These are phyloP conservation scores for Oreohelix idahoensis DNA, from an alignment of 1,140 invertebrate species.

Conservation along the genomic window DNA sequence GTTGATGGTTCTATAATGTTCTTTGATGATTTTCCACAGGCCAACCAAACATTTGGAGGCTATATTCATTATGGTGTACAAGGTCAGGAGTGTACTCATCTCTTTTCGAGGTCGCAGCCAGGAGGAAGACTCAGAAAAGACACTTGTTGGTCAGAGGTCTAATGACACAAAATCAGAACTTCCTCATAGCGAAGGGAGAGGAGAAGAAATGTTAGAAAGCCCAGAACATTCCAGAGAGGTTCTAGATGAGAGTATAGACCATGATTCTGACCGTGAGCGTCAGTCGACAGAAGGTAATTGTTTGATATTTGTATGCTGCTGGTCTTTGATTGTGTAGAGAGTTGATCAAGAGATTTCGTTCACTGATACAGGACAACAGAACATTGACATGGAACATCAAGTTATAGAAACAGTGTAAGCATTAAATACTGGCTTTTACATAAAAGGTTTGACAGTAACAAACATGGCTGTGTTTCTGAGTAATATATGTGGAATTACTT, in stretches of 20 bases:
- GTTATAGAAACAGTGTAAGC: too few relatives aligned
- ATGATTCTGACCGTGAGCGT: constrained; percentile 42
- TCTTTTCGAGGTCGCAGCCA: constrained; percentile 42
- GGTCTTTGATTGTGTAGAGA: too few relatives aligned
- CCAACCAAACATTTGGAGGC: constrained; percentile 46
- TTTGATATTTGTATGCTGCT: too few relatives aligned
- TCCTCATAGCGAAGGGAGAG: constrained; percentile 27
- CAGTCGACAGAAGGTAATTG: not conserved
- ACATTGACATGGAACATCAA: too few relatives aligned
- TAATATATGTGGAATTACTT: too few relatives aligned
- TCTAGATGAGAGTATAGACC: constrained; percentile 45
- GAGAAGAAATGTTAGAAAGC: constrained; percentile 11
- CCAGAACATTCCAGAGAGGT: constrained; percentile 39
- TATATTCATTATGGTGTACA: constrained; percentile 55
- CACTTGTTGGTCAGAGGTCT: constrained; percentile 33
- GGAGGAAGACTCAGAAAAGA: constrained; percentile 42
- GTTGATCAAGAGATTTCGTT: too few relatives aligned
- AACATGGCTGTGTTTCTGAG: too few relatives aligned
- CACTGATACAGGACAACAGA: too few relatives aligned
- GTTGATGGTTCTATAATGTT: too few relatives aligned
- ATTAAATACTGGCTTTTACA: too few relatives aligned
- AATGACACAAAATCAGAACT: constrained; percentile 30
- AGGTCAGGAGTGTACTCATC: constrained; percentile 53
- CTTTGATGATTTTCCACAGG: constrained; percentile 41
- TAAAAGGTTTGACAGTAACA: too few relatives aligned